phyloP scores from a whole-genome alignment of 2,797 vertebrate genomes.

The Tiaroga cobitis region DNA sequence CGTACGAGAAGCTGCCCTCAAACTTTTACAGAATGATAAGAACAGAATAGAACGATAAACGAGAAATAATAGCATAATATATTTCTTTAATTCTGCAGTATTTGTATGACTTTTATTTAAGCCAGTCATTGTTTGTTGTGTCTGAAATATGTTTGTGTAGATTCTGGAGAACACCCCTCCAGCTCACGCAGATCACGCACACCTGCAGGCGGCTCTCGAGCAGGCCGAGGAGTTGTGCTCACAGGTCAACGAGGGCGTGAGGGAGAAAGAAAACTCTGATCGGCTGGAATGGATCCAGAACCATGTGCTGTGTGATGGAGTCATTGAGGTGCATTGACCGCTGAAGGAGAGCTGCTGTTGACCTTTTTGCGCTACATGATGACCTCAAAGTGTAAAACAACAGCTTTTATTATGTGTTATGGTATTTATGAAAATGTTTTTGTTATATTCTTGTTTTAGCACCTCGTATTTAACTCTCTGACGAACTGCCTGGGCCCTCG shows the following conservation, averaged over 20 bases:
- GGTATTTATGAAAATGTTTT: slow-evolving; percentile 9
- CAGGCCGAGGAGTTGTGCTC: slow-evolving; percentile 91
- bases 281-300: slow-evolving; percentile 94
- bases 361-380: not conserved
- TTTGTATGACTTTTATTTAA: not conserved
- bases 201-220: slow-evolving; percentile 87
- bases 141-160: slow-evolving; percentile 69
- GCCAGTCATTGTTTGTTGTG: not conserved
- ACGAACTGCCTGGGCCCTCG: slow-evolving; percentile 97
- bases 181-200: slow-evolving; percentile 81
- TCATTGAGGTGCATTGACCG: slow-evolving; percentile 84
- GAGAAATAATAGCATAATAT: too few relatives aligned
- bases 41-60: too few relatives aligned
- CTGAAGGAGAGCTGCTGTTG: not conserved
- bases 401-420: not conserved
- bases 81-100: not conserved
- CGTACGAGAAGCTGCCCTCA: slow-evolving; percentile 70
- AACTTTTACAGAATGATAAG: too few relatives aligned
- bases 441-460: slow-evolving; percentile 68
- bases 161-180: slow-evolving; percentile 92
- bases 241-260: slow-evolving; percentile 94
- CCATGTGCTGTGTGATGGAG: slow-evolving; percentile 89
- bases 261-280: slow-evolving; percentile 95
- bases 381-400: slow-evolving; percentile 2
- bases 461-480: slow-evolving; percentile 93